Base-by-base conservation (phyloP, 2,113 vertebrate genomes). In the Neopipo cinnamomea region DNA sequence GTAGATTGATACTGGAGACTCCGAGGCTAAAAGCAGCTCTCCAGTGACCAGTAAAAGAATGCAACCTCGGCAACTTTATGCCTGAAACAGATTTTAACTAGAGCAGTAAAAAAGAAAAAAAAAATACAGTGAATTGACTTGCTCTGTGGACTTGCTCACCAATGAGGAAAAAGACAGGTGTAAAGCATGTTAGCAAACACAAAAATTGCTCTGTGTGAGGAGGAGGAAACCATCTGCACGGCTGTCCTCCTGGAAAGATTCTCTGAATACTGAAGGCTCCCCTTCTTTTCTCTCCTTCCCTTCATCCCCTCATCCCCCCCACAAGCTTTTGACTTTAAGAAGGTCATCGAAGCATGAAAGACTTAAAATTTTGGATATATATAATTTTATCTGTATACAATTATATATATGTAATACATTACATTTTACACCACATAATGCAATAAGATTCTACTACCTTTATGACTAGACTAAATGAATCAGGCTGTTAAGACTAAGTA, bases 281-380 rank as follows among this genome's bases (percentile, higher is more conserved):
- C 3, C 2, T 25, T 41, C 19, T 49, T 82, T 30, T 35, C 9
- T 37, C 18, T 12, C 49, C 3, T 79, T 1, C 9, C 4, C 14
- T 70, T 14, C 3, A 2, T 4, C 5, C 8, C 12, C 8, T n/a
- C 11, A 27, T 9, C 2, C 1, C 7, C 2, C 3, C 5, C 10
- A 27, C 25, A 37, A n/a, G 8, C 5, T 53, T 94, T 80, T 82
- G 17, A n/a, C 15, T 13, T 79, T 42, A 52, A 74, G 22, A 61
- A 61, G 22, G 30, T 41, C 8, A 33, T 24, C 2, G 65, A 72
- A 89, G 24, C 5, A 46, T 44, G 23, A 72, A 88, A 67, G 31
- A 0, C 25, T 39, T 46, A 20, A 14, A 42, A 46, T 4, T 50
- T 50, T 76, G 18, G 3, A 20, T 25, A 14, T 10, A 25, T 17